Evolutionary conservation across 2,113 vertebrate genomes (phyloP).

Genomic region (Oncorhynchus mykiss): DNA sequence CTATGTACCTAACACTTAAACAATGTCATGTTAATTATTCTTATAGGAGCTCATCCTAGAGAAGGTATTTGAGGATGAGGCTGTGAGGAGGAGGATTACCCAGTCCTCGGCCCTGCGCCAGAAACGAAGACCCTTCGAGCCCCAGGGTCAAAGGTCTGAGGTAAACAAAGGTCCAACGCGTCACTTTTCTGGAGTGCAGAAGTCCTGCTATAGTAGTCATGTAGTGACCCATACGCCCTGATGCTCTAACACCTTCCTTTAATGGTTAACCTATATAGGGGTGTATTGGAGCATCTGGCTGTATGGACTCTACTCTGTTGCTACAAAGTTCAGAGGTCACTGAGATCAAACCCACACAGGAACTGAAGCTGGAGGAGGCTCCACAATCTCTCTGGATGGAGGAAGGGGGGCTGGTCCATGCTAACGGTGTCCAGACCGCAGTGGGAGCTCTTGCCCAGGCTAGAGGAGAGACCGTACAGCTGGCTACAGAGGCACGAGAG

Average conservation of each 20-base stretch:
- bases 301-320: too few species aligned
- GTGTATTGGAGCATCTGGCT: too few species aligned
- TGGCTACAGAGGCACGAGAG: conserved; percentile 8
- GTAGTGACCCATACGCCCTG: too few species aligned
- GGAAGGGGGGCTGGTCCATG: conserved; percentile 22
- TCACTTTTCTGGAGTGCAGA: too few species aligned
- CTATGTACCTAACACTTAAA: neutral
- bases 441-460: neutral
- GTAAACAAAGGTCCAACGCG: too few species aligned
- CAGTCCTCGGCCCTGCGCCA: conserved; percentile 72
- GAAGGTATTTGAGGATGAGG: conserved; percentile 79
- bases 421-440: neutral
- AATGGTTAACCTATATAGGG: too few species aligned
- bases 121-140: conserved; percentile 65
- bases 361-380: conserved; percentile 42
- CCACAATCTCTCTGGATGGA: conserved; percentile 30
- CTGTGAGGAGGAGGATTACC: conserved; percentile 75
- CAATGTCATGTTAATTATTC: neutral
- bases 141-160: conserved; percentile 19
- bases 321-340: neutral
- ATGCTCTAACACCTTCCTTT: too few species aligned
- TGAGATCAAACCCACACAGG: conserved; percentile 27
- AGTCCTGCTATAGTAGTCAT: too few species aligned
- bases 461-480: neutral
- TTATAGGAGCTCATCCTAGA: conserved; percentile 81